Percentiles rank a stretch among this genome's conserved stretches.
Conservation (phyloP, 2,888 invertebrate species). For the Stratiomys singularior region DNA sequence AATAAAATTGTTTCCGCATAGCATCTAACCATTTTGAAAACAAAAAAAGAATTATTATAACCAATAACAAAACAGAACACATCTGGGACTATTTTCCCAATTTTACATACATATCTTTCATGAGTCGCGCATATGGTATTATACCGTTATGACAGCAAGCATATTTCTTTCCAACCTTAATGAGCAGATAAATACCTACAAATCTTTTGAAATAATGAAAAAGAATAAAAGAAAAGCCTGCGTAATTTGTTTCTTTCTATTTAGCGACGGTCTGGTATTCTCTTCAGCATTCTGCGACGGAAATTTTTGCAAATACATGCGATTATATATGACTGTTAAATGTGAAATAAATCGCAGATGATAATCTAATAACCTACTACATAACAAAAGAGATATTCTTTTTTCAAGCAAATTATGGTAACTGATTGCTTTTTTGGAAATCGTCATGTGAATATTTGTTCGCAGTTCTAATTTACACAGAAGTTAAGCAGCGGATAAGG, state of each 20-base stretch:
- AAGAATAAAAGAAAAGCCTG: conserved; percentile 2
- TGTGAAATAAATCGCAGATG: conserved; percentile 29
- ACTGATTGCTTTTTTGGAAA: too few species aligned
- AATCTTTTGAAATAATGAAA: conserved; percentile 4
- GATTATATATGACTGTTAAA: conserved; percentile 17
- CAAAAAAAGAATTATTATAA: too few species aligned
- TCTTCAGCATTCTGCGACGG: too few species aligned
- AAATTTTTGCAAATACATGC: neutral
- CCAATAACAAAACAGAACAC: neutral
- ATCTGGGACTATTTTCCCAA: conserved; percentile 20
- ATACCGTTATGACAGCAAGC: neutral
- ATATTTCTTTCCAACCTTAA: conserved; percentile 21
- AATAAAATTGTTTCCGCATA: too few species aligned
- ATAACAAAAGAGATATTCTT: neutral
- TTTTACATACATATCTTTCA: conserved; percentile 16
- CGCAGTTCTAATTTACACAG: too few species aligned
- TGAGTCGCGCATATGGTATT: neutral
- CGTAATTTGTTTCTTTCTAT: neutral
- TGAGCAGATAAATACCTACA: conserved; percentile 38
- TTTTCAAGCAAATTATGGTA: neutral
- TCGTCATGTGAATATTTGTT: too few species aligned
- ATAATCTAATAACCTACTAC: conserved; percentile 12
- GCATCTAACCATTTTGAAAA: too few species aligned
- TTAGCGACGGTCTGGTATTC: too few species aligned
- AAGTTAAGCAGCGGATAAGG: too few species aligned